Evolutionary conservation across 2,797 vertebrate genomes (phyloP), one percentile per base, ranked within the genome.

Genomic region (Sebastes trivittatus): DNA sequence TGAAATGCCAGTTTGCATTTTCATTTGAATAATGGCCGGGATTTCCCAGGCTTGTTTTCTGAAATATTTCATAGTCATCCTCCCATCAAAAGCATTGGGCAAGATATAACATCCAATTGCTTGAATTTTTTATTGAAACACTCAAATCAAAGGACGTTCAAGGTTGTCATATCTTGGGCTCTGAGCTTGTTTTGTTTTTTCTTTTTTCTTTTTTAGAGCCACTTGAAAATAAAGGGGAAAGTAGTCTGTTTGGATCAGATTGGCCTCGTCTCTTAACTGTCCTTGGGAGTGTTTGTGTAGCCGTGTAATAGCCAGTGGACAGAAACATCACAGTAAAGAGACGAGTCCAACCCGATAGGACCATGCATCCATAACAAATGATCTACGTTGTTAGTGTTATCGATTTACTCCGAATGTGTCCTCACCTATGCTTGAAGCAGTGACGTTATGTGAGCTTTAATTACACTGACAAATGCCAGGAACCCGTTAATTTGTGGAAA

Each of bases 401-500:
- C 10, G 36, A 75, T 75, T 76, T 59, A 46, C 42, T 56, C 61
- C 7, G 46, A 58, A 72, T 42, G 36, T 58, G 20, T 77, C 54
- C 66, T 80, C 75, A 84, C 77, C 58, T 88, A 1, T 34, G 70
- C 75, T 62, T 30, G 54, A 6, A 78, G 63, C 58, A 60, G 6
- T 69, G 16, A 76, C 62, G 60, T 70, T 71, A 59, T 42, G 25
- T 60, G 22, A 83, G 69, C 27, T 72, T 85, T 83, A 80, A 83
- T 82, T 80, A 84, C 34, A 22, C 58, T 59, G 69, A 83, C 59
- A 80, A 78, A 83, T 27, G 46, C 36, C 61, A 86, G 55, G 62
- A 88, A 77, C 30, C n/a, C 29, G 49, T n/a, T 52, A 58, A 87
- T 88, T 87, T 75, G 64, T 77, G 27, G 52, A 72, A 72, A 72